These are phyloP conservation scores for Mirounga angustirostris DNA, from an alignment of 2,113 vertebrate genomes.

Conservation along the genomic window DNA sequence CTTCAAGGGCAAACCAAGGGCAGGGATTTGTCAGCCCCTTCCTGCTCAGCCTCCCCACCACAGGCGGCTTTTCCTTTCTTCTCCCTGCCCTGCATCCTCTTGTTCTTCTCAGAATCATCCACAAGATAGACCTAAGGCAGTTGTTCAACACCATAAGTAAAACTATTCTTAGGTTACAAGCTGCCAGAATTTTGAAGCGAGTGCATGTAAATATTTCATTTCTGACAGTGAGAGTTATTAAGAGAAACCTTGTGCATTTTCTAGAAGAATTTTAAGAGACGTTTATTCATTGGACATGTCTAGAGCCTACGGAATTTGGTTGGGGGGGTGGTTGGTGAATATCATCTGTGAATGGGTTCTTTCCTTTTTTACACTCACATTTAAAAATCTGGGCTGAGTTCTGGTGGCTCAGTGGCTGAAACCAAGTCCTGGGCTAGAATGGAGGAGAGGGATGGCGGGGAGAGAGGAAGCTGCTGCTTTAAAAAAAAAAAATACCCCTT, in stretches of 20 bases:
- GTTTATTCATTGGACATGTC: conserved; percentile 32
- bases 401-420: neutral
- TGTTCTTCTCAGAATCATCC: neutral
- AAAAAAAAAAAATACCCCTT: neutral
- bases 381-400: neutral
- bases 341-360: conserved; percentile 27
- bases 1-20: conserved; percentile 72
- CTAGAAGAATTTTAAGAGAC: conserved; percentile 81
- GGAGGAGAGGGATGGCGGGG: neutral
- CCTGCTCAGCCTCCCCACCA: neutral
- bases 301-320: conserved; percentile 5
- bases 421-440: neutral
- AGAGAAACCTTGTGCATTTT: conserved; percentile 84
- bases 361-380: conserved; percentile 39
- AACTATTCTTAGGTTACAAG: conserved; percentile 82
- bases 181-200: conserved; percentile 84
- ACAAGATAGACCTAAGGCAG: conserved; percentile 72
- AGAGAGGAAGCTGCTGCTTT: neutral
- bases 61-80: neutral
- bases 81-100: neutral
- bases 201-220: conserved; percentile 86
- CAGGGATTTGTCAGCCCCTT: conserved; percentile 62
- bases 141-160: conserved; percentile 74
- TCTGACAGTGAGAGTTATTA: conserved; percentile 83
- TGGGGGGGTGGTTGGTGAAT: neutral